Percentiles rank a stretch among this genome's conserved stretches.
These are phyloP conservation scores for Pseudobourletiella spinata DNA, from an alignment of 1,140 invertebrate genomes.

Conservation along the genomic window DNA sequence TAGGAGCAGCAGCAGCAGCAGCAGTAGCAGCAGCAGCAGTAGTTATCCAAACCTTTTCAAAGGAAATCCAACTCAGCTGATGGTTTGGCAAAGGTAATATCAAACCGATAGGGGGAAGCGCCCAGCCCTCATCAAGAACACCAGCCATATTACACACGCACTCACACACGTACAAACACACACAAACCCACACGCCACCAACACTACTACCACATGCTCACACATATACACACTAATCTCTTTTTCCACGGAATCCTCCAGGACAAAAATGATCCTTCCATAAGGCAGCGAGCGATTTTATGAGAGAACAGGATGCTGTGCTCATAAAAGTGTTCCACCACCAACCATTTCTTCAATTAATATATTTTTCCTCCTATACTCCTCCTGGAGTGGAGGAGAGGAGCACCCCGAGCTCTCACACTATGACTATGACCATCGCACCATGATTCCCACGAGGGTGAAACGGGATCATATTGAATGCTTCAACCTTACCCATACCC, in stretches of 20 bases:
- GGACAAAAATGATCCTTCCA: conserved; percentile 23
- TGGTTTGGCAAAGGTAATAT: not conserved
- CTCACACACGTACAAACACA: too few species aligned
- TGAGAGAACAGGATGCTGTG: conserved; percentile 23
- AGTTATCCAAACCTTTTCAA: not conserved
- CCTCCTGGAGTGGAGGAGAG: too few species aligned
- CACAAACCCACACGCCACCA: too few species aligned
- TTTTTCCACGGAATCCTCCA: conserved; percentile 14
- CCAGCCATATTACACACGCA: conserved; percentile 10
- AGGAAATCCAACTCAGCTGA: not conserved
- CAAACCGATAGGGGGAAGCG: not conserved
- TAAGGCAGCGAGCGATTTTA: conserved; percentile 24
- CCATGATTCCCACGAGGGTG: too few species aligned
- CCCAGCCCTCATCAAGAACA: conserved; percentile 13
- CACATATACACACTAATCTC: conserved; percentile 22
- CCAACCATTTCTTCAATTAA: conserved; percentile 27
- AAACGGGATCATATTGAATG: too few species aligned
- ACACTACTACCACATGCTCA: conserved; percentile 9
- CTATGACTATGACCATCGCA: too few species aligned
- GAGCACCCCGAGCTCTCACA: too few species aligned
- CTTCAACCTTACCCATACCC: too few species aligned
- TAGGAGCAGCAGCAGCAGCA: not conserved
- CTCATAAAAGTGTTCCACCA: conserved; percentile 28
- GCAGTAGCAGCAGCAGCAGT: not conserved
- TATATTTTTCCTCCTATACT: conserved; percentile 22